A percentile compares a stretch with the other conserved stretches of the same genome.
Conservation (phyloP, 2,888 invertebrate species). For the Sycophila texana region DNA sequence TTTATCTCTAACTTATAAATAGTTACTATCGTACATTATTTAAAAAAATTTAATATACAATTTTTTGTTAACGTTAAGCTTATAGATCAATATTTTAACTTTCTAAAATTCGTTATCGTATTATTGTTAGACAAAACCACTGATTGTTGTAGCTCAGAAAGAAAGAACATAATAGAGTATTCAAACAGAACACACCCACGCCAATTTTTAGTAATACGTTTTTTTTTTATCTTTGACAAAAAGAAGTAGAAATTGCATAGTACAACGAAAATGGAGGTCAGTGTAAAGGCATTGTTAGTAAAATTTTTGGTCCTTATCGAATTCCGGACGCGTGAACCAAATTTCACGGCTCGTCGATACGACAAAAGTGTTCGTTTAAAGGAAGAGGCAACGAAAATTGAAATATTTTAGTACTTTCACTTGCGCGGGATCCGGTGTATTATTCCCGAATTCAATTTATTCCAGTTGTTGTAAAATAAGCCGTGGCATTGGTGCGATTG, state of each 20-base stretch:
- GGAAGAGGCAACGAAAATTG: conserved; percentile 1
- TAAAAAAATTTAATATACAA: neutral
- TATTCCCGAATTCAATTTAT: conserved; percentile 17
- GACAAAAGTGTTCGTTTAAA: conserved; percentile 18
- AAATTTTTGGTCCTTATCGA: conserved; percentile 18
- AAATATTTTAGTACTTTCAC: conserved; percentile 36
- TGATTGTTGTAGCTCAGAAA: neutral
- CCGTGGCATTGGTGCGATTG: conserved; percentile 10
- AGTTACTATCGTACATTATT: neutral
- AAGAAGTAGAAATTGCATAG: neutral
- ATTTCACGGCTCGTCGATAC: conserved; percentile 31
- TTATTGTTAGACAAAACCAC: neutral
- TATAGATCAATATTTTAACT: neutral
- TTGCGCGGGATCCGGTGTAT: neutral
- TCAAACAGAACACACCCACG: neutral
- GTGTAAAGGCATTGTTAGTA: neutral
- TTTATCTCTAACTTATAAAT: too few species aligned
- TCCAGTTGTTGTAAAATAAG: neutral
- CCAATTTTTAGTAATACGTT: neutral
- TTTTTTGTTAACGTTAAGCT: neutral
- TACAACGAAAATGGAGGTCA: neutral
- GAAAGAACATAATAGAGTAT: too few species aligned
- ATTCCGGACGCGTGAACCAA: conserved; percentile 20
- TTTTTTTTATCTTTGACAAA: conserved; percentile 21
- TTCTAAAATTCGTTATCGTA: neutral